phyloP scores from a whole-genome alignment of 1,140 invertebrate species.

The Zaprionus tsacasi region DNA sequence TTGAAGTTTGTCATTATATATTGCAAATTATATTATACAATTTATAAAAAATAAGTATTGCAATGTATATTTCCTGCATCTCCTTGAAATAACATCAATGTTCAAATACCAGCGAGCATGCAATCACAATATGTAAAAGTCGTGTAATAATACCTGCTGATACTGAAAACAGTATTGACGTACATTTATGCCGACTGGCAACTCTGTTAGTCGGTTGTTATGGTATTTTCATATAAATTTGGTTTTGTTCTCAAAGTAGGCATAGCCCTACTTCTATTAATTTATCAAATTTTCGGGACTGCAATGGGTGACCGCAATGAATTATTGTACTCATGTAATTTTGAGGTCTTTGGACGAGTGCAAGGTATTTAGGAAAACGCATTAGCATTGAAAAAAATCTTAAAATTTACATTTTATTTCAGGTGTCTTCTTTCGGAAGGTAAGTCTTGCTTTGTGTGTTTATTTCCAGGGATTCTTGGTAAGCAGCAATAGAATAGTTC shows the following conservation, averaged over 20 bases:
- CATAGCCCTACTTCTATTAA: not conserved
- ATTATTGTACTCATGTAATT: constrained; percentile 1
- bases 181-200: constrained; percentile 45
- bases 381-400: not conserved
- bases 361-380: constrained; percentile 8
- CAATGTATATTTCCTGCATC: not conserved
- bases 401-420: not conserved
- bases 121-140: not conserved
- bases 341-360: constrained; percentile 12
- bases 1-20: too few relatives aligned
- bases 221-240: not conserved
- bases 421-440: constrained; percentile 83
- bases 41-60: not conserved
- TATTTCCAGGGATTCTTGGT: constrained; percentile 77
- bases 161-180: not conserved
- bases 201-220: not conserved
- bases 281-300: not conserved
- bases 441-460: constrained; percentile 81
- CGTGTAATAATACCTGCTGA: not conserved
- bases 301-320: not conserved
- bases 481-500: not conserved
- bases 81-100: not conserved
- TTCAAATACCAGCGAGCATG: not conserved
- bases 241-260: not conserved
- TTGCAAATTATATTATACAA: too few relatives aligned